These are phyloP conservation scores for Cichlasoma orientale DNA, from an alignment of 2,797 vertebrate species.

Conservation along the genomic window DNA sequence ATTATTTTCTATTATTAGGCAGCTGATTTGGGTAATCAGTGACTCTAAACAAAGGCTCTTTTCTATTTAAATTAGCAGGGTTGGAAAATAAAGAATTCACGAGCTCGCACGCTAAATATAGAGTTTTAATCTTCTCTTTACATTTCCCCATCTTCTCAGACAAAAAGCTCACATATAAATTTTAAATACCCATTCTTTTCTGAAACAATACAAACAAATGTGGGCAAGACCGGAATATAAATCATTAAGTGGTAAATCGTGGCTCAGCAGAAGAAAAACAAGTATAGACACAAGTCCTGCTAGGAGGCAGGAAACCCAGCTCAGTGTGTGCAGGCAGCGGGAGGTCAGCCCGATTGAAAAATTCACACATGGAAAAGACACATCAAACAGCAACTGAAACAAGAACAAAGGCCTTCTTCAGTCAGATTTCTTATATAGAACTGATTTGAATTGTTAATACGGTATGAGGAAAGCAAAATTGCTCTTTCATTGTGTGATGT, in stretches of 20 bases:
- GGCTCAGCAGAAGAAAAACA: constrained; percentile 37
- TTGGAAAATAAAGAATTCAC: constrained; percentile 20
- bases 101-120: constrained; percentile 4
- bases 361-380: constrained; percentile 48
- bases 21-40: constrained; percentile 18
- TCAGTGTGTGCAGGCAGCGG: constrained; percentile 40
- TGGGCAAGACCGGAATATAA: constrained; percentile 31
- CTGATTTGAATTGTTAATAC: constrained; percentile 57
- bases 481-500: constrained; percentile 40
- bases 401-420: constrained; percentile 53
- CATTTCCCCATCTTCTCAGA: not conserved
- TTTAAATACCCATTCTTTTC: constrained; percentile 24
- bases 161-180: constrained; percentile 20
- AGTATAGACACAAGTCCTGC: constrained; percentile 36
- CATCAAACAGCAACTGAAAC: constrained; percentile 47
- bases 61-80: constrained; percentile 30
- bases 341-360: constrained; percentile 44
- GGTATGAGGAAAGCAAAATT: constrained; percentile 30
- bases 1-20: constrained; percentile 41
- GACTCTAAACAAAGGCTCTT: constrained; percentile 50
- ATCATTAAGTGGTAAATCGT: constrained; percentile 46
- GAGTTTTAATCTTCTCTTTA: constrained; percentile 17
- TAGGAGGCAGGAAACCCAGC: constrained; percentile 28
- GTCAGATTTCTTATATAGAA: constrained; percentile 14
- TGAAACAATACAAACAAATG: constrained; percentile 46